These are phyloP conservation scores for Dipodomys stephensi DNA, from an alignment of 2,113 vertebrate genomes.

Conservation along the genomic window DNA sequence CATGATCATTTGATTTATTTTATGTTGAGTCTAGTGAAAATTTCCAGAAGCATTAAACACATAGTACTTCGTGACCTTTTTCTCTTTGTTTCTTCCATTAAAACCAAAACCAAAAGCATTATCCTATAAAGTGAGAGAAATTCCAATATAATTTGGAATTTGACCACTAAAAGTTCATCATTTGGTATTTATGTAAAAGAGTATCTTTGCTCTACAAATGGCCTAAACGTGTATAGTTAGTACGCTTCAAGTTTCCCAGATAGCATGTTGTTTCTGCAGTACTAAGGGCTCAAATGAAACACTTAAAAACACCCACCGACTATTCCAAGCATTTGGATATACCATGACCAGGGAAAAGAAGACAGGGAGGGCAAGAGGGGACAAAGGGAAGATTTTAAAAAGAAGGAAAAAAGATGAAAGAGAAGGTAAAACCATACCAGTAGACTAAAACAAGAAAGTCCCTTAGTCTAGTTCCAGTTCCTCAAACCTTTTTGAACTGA, in stretches of 20 bases:
- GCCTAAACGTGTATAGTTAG: background rate
- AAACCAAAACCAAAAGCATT: background rate
- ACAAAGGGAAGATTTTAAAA: background rate
- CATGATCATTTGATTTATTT: slow-evolving; percentile 5
- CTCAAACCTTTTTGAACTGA: background rate
- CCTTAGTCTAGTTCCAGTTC: background rate
- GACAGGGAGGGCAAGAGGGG: background rate
- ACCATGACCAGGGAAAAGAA: background rate
- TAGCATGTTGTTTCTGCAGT: background rate
- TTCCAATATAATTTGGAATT: background rate
- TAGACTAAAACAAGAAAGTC: background rate
- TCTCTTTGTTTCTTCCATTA: background rate
- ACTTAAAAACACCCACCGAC: background rate
- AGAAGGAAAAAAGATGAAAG: background rate
- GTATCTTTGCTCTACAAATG: background rate
- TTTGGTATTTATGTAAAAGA: no score
- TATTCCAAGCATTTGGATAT: background rate
- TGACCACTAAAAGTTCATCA: background rate
- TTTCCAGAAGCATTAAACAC: background rate
- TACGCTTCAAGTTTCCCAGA: background rate
- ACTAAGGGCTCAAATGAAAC: background rate
- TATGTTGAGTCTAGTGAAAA: slow-evolving; percentile 23
- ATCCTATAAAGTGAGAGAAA: background rate
- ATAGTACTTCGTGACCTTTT: background rate
- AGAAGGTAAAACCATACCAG: background rate